Evolutionary conservation across 2,888 invertebrate species (phyloP).

Genomic region (Steinernema hermaphroditum): DNA sequence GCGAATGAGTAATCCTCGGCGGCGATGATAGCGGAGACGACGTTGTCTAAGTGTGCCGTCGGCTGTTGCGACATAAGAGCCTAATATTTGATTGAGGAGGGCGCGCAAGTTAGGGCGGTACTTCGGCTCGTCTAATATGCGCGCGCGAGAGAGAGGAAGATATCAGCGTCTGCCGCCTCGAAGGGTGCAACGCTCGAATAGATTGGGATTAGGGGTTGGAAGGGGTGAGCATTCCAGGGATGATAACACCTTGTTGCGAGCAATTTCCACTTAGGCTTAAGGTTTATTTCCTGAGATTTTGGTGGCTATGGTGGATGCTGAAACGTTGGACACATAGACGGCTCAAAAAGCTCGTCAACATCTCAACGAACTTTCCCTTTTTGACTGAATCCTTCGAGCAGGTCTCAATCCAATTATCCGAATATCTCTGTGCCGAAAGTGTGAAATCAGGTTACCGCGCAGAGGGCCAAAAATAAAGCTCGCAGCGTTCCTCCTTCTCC

Average conservation of each 20-base stretch:
- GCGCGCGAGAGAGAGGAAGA: not conserved
- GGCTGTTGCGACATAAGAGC: slow-evolving; percentile 25
- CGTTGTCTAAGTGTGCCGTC: not conserved
- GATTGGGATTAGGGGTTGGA: not conserved
- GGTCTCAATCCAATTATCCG: too few species aligned
- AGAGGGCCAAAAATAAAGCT: slow-evolving; percentile 7
- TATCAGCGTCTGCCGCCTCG: not conserved
- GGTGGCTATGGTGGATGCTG: too few species aligned
- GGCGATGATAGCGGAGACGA: not conserved
- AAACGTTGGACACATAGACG: too few species aligned
- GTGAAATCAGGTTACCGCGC: slow-evolving; percentile 31
- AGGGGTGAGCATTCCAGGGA: not conserved
- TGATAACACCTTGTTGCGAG: too few species aligned
- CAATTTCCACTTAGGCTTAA: too few species aligned
- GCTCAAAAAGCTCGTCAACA: too few species aligned
- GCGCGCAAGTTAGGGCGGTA: slow-evolving; percentile 12
- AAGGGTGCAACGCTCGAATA: not conserved
- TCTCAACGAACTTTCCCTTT: too few species aligned
- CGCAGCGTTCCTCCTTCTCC: too few species aligned
- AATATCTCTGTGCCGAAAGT: slow-evolving; percentile 14
- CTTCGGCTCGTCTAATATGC: slow-evolving; percentile 1
- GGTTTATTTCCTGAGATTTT: too few species aligned
- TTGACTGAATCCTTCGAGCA: too few species aligned
- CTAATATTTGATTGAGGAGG: slow-evolving; percentile 10
- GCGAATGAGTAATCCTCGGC: too few species aligned